phyloP scores from a whole-genome alignment of 1,140 invertebrate species.

The Neodiprion fabricii region DNA sequence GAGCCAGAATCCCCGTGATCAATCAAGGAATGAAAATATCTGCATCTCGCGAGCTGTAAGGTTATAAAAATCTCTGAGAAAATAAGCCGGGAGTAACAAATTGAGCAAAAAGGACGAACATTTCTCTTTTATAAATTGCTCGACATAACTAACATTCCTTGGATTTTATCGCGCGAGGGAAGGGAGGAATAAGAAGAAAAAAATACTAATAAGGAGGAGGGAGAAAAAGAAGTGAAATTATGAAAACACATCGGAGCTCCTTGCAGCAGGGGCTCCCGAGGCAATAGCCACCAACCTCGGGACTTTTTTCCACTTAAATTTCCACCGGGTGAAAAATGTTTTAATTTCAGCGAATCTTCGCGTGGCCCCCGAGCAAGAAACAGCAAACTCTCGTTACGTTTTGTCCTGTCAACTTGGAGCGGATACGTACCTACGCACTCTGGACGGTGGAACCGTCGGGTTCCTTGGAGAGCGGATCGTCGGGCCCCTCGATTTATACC shows the following conservation, averaged over 20 bases:
- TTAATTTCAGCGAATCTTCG: conserved; percentile 16
- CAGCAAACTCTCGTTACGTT: not conserved
- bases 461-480: not conserved
- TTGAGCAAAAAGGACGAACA: not conserved
- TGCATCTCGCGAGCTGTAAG: too few relatives aligned
- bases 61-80: not conserved
- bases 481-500: conserved; percentile 31
- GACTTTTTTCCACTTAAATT: conserved; percentile 6
- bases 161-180: not conserved
- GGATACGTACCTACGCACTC: not conserved
- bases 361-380: not conserved
- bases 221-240: not conserved
- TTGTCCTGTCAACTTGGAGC: too few relatives aligned
- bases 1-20: too few relatives aligned
- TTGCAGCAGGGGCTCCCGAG: not conserved
- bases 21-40: too few relatives aligned
- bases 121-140: conserved; percentile 6
- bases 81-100: not conserved
- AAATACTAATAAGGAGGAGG: not conserved
- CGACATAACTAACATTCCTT: not conserved
- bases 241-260: not conserved
- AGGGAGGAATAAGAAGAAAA: not conserved
- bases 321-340: conserved; percentile 8
- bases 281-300: not conserved
- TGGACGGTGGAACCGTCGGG: not conserved